Conservation (phyloP, 2,888 invertebrate genomes). For the Zygothrica quintamaculata region DNA sequence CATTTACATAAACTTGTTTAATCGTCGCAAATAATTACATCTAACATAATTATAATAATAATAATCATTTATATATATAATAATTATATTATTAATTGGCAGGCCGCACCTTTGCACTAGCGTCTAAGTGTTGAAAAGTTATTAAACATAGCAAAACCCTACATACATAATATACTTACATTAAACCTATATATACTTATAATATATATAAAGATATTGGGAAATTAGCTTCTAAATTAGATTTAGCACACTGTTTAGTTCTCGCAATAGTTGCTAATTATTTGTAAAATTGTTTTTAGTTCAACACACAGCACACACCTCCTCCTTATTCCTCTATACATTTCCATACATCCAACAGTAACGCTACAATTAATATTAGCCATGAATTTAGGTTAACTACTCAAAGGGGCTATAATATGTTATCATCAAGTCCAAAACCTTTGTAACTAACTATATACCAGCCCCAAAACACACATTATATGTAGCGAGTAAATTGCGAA, state of each 20-base stretch:
- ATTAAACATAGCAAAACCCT: constrained; percentile 52
- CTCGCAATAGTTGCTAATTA: constrained; percentile 74
- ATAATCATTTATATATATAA: constrained; percentile 40
- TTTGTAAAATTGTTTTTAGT: constrained; percentile 67
- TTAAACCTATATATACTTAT: constrained; percentile 11
- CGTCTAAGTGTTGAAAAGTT: constrained; percentile 75
- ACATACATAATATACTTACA: constrained; percentile 10
- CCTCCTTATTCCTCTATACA: background rate
- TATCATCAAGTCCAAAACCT: constrained; percentile 59
- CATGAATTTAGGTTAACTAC: constrained; percentile 49
- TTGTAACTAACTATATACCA: constrained; percentile 41
- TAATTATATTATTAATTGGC: constrained; percentile 60
- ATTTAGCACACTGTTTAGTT: constrained; percentile 73
- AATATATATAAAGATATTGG: constrained; percentile 53
- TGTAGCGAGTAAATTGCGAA: constrained; percentile 36
- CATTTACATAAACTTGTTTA: constrained; percentile 49
- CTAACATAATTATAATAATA: constrained; percentile 6
- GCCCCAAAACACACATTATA: constrained; percentile 13
- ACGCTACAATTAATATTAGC: constrained; percentile 29
- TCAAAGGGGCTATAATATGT: constrained; percentile 28
- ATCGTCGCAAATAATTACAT: constrained; percentile 54
- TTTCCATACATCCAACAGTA: constrained; percentile 16
- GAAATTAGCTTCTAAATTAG: constrained; percentile 69
- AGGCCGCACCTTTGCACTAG: constrained; percentile 74
- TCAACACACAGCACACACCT: constrained; percentile 14